Base-by-base conservation (phyloP, 1,140 invertebrate species). In the Homarus americanus region DNA sequence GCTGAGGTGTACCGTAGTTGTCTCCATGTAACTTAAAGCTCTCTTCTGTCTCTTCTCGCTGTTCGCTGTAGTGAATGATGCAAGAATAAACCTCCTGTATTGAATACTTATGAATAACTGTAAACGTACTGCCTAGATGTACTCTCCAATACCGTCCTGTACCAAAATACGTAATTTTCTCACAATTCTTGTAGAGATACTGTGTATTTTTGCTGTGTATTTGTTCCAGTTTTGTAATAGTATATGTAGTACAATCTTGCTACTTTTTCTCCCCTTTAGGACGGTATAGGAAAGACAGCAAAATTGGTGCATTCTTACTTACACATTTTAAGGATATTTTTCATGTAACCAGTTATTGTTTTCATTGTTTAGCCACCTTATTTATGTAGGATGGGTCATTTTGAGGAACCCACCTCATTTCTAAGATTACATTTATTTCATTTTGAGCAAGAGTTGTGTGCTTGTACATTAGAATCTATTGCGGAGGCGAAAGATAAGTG, bases 61-160 rank as follows among this genome's bases (percentile, higher is more conserved):
- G 86, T 91, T 89, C 87, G 89, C 85, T 91, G 92, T 91, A 88
- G 92, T 91, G 88, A 92, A 91, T 86, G 85, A 89, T 78, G 88
- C 83, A 91, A 88, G 88, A 87, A 88, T 90, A 87, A 91, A 83
- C 58, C 87, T 91, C 80, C 87, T 87, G 87, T 87, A 82, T 91
- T 91, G 84, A 82, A 89, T 79, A 83, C 78, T 87, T 82, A 87
- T 87, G 82, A 89, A 91, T 85, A 69, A 82, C 82, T 92, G 87
- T 92, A 91, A 90, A 91, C 90, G 86, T 92, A 92, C 72, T 91
- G 76, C 84, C 66, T 83, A 91, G 49, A 49, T 89, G 85, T 84
- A 75, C 90, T 91, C 79, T 92, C 92, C 92, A 89, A 91, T 92
- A 92, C 90, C 92, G 92, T 92, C 92, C 92, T 91, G 90, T 88